Conservation (phyloP, 1,140 invertebrate genomes). For the Nephila pilipes region DNA sequence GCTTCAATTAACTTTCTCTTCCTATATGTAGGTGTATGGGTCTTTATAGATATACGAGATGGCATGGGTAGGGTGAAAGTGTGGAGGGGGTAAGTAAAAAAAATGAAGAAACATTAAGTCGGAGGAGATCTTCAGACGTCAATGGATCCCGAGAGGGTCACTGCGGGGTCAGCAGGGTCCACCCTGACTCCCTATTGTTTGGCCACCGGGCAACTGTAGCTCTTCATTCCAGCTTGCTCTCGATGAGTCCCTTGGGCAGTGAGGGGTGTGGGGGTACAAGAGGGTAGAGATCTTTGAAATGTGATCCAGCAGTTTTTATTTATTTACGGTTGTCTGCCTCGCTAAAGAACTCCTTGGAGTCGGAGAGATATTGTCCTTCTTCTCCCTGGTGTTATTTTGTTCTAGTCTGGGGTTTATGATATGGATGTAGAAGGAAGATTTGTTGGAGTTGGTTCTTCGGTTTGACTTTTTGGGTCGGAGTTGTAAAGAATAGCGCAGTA, state of each 20-base stretch:
- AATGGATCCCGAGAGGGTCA: slow-evolving; percentile 65
- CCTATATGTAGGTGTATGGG: slow-evolving; percentile 18
- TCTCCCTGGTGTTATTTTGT: not conserved
- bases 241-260: slow-evolving; percentile 53
- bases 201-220: slow-evolving; percentile 71
- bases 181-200: slow-evolving; percentile 64
- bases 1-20: slow-evolving; percentile 54
- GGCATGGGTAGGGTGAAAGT: not conserved
- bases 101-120: slow-evolving; percentile 62
- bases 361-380: not conserved
- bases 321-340: not conserved
- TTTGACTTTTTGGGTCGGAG: not conserved
- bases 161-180: slow-evolving; percentile 49
- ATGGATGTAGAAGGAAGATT: not conserved
- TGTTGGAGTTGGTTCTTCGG: not conserved
- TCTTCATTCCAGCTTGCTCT: slow-evolving; percentile 58
- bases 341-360: not conserved
- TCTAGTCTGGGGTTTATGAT: not conserved
- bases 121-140: slow-evolving; percentile 55
- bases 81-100: not conserved
- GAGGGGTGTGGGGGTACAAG: not conserved
- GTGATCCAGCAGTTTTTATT: slow-evolving; percentile 69
- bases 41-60: slow-evolving; percentile 26
- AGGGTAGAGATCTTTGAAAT: slow-evolving; percentile 62
- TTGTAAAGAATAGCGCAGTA: not conserved